These are phyloP conservation scores for Gerris lacustris DNA, from an alignment of 2,888 invertebrate species.

Conservation along the genomic window DNA sequence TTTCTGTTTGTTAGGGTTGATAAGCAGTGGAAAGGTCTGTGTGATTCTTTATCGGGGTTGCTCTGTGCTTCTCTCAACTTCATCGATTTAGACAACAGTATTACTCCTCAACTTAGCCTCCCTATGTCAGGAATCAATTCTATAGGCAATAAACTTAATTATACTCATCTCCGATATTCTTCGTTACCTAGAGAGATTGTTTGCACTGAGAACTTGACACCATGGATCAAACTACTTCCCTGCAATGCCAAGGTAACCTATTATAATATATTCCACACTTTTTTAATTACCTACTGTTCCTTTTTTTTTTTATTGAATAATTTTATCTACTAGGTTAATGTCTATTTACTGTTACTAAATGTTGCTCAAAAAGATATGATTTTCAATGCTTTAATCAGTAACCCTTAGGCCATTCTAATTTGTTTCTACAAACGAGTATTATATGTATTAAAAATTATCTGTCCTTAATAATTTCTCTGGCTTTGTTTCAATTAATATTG, in stretches of 20 bases:
- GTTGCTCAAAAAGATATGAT: no score
- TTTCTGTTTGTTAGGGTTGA: slow-evolving; percentile 43
- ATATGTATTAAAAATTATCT: no score
- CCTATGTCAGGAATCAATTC: slow-evolving; percentile 56
- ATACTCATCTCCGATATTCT: slow-evolving; percentile 60
- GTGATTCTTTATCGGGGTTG: slow-evolving; percentile 83
- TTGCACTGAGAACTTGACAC: slow-evolving; percentile 97
- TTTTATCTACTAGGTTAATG: no score
- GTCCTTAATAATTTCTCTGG: no score
- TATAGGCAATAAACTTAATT: slow-evolving; percentile 33
- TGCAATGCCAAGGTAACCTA: slow-evolving; percentile 66
- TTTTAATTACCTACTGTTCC: slow-evolving; percentile 8
- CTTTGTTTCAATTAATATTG: no score
- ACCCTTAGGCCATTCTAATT: no score
- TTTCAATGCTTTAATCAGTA: no score
- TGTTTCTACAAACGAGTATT: no score
- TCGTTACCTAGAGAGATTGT: slow-evolving; percentile 91
- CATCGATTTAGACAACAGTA: slow-evolving; percentile 70
- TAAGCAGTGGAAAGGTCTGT: slow-evolving; percentile 73
- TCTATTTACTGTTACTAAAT: no score
- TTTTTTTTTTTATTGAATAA: not conserved
- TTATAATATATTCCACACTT: not conserved
- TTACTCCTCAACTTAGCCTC: slow-evolving; percentile 71
- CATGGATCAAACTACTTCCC: slow-evolving; percentile 93
- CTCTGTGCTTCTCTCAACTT: slow-evolving; percentile 95